A percentile compares a stretch with the other conserved stretches of the same genome.
Evolutionary conservation across 1,140 invertebrate genomes (phyloP).

Genomic region (Coelopa frigida): DNA sequence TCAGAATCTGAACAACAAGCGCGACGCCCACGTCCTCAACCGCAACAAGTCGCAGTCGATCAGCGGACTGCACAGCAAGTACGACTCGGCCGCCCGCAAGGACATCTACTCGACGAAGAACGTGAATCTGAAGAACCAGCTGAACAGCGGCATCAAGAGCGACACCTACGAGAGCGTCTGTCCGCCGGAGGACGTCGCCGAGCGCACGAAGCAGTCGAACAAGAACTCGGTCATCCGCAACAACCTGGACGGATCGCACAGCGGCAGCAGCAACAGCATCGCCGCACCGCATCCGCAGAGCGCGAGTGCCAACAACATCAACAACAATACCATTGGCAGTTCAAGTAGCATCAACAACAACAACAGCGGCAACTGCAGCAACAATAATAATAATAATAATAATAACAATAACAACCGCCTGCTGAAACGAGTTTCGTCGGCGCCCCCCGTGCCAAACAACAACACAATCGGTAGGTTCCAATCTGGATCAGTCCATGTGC

Average conservation of each 20-base stretch:
- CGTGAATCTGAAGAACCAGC: conserved; percentile 22
- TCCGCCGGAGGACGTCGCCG: conserved; percentile 41
- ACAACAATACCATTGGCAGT: conserved; percentile 12
- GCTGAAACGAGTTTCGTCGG: conserved; percentile 49
- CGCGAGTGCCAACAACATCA: conserved; percentile 12
- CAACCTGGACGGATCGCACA: conserved; percentile 21
- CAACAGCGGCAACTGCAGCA: conserved; percentile 10
- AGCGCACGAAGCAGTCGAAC: conserved; percentile 37
- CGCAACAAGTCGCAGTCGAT: conserved; percentile 42
- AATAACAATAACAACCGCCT: conserved; percentile 23
- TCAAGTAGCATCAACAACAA: conserved; percentile 14
- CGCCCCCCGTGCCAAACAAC: conserved; percentile 44
- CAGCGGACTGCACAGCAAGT: conserved; percentile 36
- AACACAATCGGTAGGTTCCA: conserved; percentile 28
- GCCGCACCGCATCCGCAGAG: background rate
- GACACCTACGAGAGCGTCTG: conserved; percentile 44
- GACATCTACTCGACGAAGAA: conserved; percentile 37
- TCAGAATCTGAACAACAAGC: conserved; percentile 38
- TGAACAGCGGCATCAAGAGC: conserved; percentile 36
- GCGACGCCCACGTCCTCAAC: conserved; percentile 26
- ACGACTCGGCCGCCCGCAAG: conserved; percentile 26
- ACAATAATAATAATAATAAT: conserved; percentile 17
- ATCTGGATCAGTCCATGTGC: conserved; percentile 1
- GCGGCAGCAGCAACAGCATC: conserved; percentile 8
- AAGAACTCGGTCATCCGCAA: conserved; percentile 42